phyloP scores from a whole-genome alignment of 2,113 vertebrate genomes.

The Scopus umbretta region DNA sequence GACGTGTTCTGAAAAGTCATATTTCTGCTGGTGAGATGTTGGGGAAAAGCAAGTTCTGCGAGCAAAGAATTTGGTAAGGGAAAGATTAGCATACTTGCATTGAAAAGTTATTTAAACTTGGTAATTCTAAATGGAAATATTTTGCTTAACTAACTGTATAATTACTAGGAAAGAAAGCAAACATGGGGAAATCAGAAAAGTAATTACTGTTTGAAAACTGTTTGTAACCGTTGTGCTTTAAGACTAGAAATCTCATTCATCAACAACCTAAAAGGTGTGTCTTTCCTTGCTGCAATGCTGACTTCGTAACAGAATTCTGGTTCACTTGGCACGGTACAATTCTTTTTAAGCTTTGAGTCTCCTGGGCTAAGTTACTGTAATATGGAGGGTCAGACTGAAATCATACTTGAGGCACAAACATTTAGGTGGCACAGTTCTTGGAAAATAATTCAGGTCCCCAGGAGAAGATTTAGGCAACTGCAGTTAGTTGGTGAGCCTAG shows the following conservation, averaged over 20 bases:
- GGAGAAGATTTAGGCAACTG: not conserved
- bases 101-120: not conserved
- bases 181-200: not conserved
- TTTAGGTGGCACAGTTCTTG: not conserved
- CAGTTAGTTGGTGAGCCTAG: not conserved
- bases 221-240: not conserved
- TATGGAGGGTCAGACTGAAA: not conserved
- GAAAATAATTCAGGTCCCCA: not conserved
- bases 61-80: not conserved
- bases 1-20: not conserved
- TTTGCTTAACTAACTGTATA: not conserved
- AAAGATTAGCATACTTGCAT: not conserved
- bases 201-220: not conserved
- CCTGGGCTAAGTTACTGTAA: not conserved
- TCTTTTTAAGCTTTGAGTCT: not conserved
- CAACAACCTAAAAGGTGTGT: not conserved
- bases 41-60: not conserved
- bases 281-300: not conserved
- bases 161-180: not conserved
- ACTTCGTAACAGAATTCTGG: not conserved
- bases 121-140: not conserved
- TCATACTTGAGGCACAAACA: not conserved
- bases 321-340: rapidly evolving
- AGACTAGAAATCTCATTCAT: not conserved
- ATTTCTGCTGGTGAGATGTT: not conserved